Base-by-base conservation (phyloP, 2,113 vertebrate species). In the Corythornis vintsioides region DNA sequence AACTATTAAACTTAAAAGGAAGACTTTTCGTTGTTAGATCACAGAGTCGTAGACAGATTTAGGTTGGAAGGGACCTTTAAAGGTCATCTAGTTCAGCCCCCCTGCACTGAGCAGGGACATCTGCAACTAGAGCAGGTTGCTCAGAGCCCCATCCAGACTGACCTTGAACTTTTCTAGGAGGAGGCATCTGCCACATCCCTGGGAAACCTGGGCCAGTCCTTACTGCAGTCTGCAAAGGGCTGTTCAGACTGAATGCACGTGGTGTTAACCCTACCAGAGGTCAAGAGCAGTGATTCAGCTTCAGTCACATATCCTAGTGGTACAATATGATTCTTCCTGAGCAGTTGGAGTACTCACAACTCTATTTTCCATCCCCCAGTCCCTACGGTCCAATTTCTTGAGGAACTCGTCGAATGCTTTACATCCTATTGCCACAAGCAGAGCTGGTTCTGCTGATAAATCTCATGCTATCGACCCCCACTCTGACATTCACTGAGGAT, bases 361-460 rank as follows among this genome's bases (percentile, higher is more conserved):
- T 11, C 4, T 67, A 12, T 92, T 92, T 93, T 88, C 72, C 63
- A 66, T 11, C 43, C 67, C 31, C 21, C 19, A 9, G 1, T 95
- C 83, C 88, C 93, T 2, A 2, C 1, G 83, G 92, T 83, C 88
- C 66, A 7, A 91, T 94, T 89, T 85, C 72, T 81, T 92, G 67
- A 45, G 43, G 70, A 79, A 89, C 59, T 72, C 85, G 78, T 80
- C 26, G 29, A 69, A 78, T 55, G 50, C 83, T 93, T 94, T 93
- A 79, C 77, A 73, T 92, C 52, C 93, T 56, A 47, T 1, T 71
- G 86, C 71, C 88, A 43, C 75, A 71, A 90, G 77, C 7, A 2
- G 28, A 88, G 87, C 82, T 92, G 17, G 86, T 88, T 92, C 75
- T 85, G 90, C 80, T 83, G 63, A 61, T 96, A 94, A 94, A 95